Conservation (phyloP, 2,113 vertebrate species). For the Spheniscus mendiculus region DNA sequence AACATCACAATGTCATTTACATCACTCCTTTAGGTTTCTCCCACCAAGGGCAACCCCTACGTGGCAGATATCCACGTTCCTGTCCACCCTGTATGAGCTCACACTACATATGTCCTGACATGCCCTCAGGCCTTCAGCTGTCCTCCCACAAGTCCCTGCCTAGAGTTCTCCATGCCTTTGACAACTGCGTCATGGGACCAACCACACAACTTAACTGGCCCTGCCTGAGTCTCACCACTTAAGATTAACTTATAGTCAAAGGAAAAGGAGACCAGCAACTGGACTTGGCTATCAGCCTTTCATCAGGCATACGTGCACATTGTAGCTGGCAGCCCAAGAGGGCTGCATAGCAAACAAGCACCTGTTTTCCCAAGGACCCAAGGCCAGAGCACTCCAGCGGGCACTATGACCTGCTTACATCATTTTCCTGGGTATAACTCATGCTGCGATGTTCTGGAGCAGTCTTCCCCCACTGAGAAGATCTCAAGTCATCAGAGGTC, state of each 20-base stretch:
- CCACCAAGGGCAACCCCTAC: neutral
- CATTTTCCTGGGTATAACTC: neutral
- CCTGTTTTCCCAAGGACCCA: neutral
- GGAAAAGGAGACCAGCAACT: neutral
- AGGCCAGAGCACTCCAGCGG: neutral
- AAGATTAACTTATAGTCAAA: neutral
- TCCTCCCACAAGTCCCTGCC: neutral
- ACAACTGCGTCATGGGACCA: neutral
- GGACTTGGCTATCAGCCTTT: neutral
- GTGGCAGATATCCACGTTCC: neutral
- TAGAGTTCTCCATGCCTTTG: neutral
- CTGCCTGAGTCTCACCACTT: neutral
- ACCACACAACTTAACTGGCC: neutral
- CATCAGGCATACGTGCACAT: neutral
- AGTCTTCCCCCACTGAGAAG: neutral
- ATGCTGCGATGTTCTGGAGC: rapidly evolving
- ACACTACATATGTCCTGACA: rapidly evolving
- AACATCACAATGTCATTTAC: rapidly evolving
- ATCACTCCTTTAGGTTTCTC: neutral
- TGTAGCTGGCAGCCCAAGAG: neutral
- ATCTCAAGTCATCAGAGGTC: neutral
- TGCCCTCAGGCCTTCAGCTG: neutral
- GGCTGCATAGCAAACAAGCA: rapidly evolving
- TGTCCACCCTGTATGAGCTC: neutral
- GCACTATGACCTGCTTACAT: neutral